Evolutionary conservation across 2,113 vertebrate species (phyloP).

Genomic region (Anseranas semipalmata): DNA sequence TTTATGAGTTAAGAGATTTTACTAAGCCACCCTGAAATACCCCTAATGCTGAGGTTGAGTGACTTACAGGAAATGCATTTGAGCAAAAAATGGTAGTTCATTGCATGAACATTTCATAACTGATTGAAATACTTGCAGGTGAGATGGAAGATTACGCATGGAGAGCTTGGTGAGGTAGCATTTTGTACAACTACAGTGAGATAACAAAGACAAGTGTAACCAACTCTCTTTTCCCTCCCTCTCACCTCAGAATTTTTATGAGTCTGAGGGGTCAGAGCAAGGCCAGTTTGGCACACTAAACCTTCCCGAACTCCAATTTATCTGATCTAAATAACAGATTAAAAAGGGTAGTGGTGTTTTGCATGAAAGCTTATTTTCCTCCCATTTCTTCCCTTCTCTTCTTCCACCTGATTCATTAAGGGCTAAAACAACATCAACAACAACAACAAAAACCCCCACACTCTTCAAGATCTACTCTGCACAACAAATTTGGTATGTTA

Average conservation of each 20-base stretch:
- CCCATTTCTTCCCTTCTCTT: neutral
- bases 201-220: neutral
- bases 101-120: neutral
- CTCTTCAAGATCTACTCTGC: neutral
- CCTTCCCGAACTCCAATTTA: neutral
- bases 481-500: neutral
- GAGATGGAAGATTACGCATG: neutral
- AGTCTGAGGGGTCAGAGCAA: neutral
- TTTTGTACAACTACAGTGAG: neutral
- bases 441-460: neutral
- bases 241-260: neutral
- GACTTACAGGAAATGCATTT: neutral
- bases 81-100: neutral
- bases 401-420: neutral
- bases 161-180: neutral
- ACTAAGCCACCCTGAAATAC: neutral
- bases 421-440: neutral
- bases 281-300: neutral
- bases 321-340: neutral
- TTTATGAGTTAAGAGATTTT: neutral
- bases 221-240: neutral
- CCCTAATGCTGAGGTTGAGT: neutral
- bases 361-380: neutral
- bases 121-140: neutral
- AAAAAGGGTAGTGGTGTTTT: neutral